Evolutionary conservation across 2,113 vertebrate genomes (phyloP).

Genomic region (Phylloscopus whistleri): DNA sequence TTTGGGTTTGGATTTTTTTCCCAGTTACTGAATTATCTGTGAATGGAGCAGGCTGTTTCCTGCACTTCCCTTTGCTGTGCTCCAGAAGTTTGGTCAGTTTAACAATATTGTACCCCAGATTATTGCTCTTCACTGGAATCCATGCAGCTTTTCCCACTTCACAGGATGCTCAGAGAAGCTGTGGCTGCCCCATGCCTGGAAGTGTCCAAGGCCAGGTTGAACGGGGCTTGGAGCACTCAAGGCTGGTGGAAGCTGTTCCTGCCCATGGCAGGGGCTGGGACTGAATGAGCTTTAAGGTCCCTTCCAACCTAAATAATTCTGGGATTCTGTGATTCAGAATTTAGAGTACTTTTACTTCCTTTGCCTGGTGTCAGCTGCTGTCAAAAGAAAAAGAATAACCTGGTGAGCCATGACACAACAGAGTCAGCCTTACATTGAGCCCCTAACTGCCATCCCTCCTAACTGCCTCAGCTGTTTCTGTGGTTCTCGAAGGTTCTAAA

Average conservation of each 20-base stretch:
- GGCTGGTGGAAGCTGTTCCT: fast-evolving
- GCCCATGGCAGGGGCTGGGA: not conserved
- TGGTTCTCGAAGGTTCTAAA: not conserved
- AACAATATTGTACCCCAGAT: not conserved
- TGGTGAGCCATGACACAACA: not conserved
- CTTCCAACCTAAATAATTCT: not conserved
- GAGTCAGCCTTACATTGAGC: not conserved
- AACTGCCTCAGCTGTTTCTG: not conserved
- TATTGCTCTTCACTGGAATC: not conserved
- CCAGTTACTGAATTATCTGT: not conserved
- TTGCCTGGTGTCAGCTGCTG: not conserved
- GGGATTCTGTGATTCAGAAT: not conserved
- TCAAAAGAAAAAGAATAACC: not conserved
- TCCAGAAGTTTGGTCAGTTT: not conserved
- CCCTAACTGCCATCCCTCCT: not conserved
- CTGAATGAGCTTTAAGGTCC: not conserved
- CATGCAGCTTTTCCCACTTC: not conserved
- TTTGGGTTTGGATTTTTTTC: not conserved
- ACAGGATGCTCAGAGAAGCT: not conserved
- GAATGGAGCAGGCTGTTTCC: not conserved
- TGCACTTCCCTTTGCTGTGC: not conserved
- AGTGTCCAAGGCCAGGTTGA: not conserved
- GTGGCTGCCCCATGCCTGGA: not conserved
- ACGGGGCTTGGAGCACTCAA: fast-evolving
- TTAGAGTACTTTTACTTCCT: not conserved